A percentile compares a stretch with the other conserved stretches of the same genome.
Conservation (phyloP, 2,797 vertebrate species). For the Aratinga solstitialis region DNA sequence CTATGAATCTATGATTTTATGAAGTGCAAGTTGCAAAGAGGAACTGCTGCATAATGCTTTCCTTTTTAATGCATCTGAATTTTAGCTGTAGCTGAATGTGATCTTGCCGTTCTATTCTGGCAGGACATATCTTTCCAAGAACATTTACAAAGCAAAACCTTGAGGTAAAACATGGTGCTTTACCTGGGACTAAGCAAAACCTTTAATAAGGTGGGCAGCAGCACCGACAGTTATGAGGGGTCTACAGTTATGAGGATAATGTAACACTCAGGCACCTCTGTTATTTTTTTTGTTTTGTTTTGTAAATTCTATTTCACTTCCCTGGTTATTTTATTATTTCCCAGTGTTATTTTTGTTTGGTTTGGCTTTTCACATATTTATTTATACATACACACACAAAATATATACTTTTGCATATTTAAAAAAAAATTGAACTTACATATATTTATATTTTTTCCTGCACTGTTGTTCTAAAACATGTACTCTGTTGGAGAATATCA, state of each 20-base stretch:
- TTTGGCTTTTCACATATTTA: neutral
- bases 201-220: neutral
- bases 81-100: neutral
- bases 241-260: neutral
- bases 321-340: neutral
- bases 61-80: neutral
- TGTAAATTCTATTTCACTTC: neutral
- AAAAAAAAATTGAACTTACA: fast-evolving
- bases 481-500: neutral
- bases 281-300: neutral
- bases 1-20: no score
- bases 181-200: neutral
- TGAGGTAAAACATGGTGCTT: neutral
- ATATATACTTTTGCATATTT: fast-evolving
- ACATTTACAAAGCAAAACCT: neutral
- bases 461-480: neutral
- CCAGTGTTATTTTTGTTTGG: neutral
- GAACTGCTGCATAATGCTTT: neutral
- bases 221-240: neutral
- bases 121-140: neutral
- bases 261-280: neutral
- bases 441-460: neutral
- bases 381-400: no score
- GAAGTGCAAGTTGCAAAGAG: neutral
- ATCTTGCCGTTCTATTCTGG: neutral